phyloP scores from a whole-genome alignment of 2,888 invertebrate species.

The Corbicula japonica region DNA sequence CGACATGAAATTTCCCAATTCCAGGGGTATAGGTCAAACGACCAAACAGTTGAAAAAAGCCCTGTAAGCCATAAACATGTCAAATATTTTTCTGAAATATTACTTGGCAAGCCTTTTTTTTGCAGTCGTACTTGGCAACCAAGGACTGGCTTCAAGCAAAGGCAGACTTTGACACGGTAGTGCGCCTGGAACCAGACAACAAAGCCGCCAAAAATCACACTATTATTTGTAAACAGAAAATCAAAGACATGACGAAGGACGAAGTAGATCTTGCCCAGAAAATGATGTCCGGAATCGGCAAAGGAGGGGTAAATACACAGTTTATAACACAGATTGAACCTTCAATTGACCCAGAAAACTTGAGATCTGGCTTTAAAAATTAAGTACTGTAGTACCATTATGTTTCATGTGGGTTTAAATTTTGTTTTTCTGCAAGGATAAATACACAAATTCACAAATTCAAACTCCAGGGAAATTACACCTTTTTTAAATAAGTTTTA shows the following conservation, averaged over 20 bases:
- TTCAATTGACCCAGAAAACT: background rate
- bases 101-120: constrained; percentile 12
- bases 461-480: too few species aligned
- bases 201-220: constrained; percentile 94
- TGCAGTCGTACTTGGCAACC: constrained; percentile 90
- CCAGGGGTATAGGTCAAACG: background rate
- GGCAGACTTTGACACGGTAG: constrained; percentile 92
- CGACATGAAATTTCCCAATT: background rate
- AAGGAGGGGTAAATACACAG: constrained; percentile 23
- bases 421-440: background rate
- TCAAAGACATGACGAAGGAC: constrained; percentile 92
- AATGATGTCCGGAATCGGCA: constrained; percentile 88
- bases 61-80: background rate
- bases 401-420: background rate
- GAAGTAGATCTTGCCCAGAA: constrained; percentile 96
- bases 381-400: background rate
- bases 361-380: background rate
- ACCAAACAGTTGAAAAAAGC: background rate
- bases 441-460: background rate
- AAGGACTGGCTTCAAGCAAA: constrained; percentile 93
- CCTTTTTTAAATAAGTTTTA: too few species aligned
- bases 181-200: constrained; percentile 94
- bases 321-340: background rate
- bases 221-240: constrained; percentile 90
- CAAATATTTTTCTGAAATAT: background rate